These are phyloP conservation scores for Tenthredo notha DNA, from an alignment of 2,888 invertebrate species.

Conservation along the genomic window DNA sequence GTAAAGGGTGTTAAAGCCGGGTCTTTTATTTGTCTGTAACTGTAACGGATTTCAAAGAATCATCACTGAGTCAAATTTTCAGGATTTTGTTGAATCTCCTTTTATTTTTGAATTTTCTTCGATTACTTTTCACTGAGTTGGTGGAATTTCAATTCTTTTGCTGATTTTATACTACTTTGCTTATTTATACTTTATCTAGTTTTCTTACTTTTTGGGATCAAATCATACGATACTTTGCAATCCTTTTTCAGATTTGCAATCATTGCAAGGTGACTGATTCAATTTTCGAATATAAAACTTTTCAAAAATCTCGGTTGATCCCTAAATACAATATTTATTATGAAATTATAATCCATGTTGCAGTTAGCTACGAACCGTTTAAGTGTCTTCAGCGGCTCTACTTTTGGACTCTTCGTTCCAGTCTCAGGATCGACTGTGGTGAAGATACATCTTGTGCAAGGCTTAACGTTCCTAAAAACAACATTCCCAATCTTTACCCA, in stretches of 20 bases:
- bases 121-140: too few species aligned
- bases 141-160: too few species aligned
- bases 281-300: background rate
- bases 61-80: constrained; percentile 5
- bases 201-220: background rate
- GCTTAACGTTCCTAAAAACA: constrained; percentile 83
- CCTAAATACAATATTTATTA: background rate
- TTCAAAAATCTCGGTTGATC: background rate
- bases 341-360: background rate
- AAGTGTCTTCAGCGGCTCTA: constrained; percentile 85
- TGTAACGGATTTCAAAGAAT: constrained; percentile 66
- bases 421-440: constrained; percentile 86
- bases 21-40: constrained; percentile 78
- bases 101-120: background rate
- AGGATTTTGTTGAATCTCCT: background rate
- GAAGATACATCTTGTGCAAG: constrained; percentile 86
- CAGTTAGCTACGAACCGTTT: constrained; percentile 80
- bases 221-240: background rate
- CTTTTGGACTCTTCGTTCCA: constrained; percentile 81
- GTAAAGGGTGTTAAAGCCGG: constrained; percentile 68
- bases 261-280: background rate
- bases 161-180: too few species aligned
- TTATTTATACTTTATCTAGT: too few species aligned
- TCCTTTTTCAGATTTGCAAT: background rate
- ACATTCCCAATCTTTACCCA: constrained; percentile 85